Evolutionary conservation across 2,888 invertebrate genomes (phyloP).

Genomic region (Lithodes maja): DNA sequence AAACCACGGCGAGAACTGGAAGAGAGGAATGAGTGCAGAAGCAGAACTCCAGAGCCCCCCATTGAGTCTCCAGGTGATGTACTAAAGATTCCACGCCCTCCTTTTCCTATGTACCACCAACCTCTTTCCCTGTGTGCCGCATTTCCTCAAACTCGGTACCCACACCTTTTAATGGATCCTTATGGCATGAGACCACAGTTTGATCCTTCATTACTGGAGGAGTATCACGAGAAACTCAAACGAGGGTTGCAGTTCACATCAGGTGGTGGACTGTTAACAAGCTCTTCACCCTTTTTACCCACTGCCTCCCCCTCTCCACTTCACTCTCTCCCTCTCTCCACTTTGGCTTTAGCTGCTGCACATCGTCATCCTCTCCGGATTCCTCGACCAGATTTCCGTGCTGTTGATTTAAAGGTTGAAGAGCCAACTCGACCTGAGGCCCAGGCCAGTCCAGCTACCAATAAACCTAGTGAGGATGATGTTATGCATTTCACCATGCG

Average conservation of each 20-base stretch:
- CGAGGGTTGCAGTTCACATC: constrained; percentile 82
- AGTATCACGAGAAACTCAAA: constrained; percentile 70
- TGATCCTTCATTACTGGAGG: constrained; percentile 61
- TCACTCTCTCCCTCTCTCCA: constrained; percentile 64
- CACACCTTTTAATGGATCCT: constrained; percentile 52
- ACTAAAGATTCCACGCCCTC: constrained; percentile 68
- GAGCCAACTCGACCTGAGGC: constrained; percentile 34
- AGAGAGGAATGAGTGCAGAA: not conserved
- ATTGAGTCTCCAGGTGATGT: constrained; percentile 74
- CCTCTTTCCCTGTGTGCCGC: constrained; percentile 43
- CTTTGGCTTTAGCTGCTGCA: constrained; percentile 69
- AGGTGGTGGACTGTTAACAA: constrained; percentile 78
- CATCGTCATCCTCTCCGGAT: constrained; percentile 73
- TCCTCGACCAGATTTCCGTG: constrained; percentile 56
- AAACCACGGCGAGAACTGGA: constrained; percentile 71
- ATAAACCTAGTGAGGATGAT: constrained; percentile 61
- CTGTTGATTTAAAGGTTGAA: constrained; percentile 30
- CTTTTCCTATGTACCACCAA: constrained; percentile 65
- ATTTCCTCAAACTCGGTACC: constrained; percentile 56
- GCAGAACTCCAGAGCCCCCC: constrained; percentile 17
- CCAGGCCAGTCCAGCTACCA: constrained; percentile 28
- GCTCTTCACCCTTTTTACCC: constrained; percentile 74
- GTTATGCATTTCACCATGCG: constrained; percentile 81
- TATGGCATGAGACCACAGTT: constrained; percentile 58
- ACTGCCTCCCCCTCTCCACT: constrained; percentile 44